Evolutionary conservation across 1,140 invertebrate species (phyloP), one percentile per base, ranked within the genome.

Genomic region (Lasioglossum baleicum): DNA sequence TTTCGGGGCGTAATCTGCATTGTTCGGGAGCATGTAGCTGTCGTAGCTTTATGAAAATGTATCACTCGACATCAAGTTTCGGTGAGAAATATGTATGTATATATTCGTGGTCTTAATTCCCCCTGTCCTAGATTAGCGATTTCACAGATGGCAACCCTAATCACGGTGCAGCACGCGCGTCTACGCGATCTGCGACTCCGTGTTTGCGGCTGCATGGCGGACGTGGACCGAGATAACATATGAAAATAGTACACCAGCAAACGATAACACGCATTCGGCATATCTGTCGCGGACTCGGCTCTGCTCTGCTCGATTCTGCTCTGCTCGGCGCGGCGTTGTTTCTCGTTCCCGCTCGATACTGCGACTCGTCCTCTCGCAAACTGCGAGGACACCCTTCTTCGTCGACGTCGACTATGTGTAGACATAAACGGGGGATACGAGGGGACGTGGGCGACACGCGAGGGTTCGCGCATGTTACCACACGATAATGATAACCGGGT

Each of bases 201-300:
- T 82, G 83, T 88, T 87, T 87, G 87, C 87, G 67, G 81, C 85
- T 82, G 73, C 83, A 82, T 86, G 85, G 82, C 89, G 90, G 89
- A 89, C 87, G 87, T 87, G 83, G 73, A 89, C 56, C 80, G 87
- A 87, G 90, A 90, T 90, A 90, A 90, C 87, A 70, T 81, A 69
- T 90, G 86, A 90, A 90, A 90, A 90, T 90, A 88, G 88, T 90
- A 88, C 84, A 76, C 75, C 76, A 77, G 76, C 68, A 56, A 53
- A 71, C 83, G 89, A 90, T 90, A 90, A 90, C 85, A 82, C 78
- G 83, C 83, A 87, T 87, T 90, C 89, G 87, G 86, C 87, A 88
- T 87, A 89, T 88, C 84, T 87, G 63, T 71, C 77, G 66, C 74
- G 60, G 79, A 64, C 73, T 85, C 77, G 80, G 35, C 35, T 35